A percentile compares a stretch with the other conserved stretches of the same genome.
Evolutionary conservation across 2,888 invertebrate species (phyloP).

Genomic region (Epistrophella euchroma): DNA sequence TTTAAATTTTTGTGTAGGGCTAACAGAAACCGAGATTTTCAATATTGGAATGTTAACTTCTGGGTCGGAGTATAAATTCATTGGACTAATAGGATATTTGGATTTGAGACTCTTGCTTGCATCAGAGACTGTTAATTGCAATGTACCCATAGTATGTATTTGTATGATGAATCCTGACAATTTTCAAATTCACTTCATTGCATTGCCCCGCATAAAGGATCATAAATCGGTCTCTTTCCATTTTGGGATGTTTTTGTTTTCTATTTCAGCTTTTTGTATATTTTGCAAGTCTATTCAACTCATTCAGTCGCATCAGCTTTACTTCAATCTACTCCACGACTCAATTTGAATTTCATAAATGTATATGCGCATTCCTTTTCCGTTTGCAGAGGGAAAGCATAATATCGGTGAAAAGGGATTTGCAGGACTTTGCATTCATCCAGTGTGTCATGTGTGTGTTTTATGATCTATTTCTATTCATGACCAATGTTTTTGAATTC

Average conservation of each 20-base stretch:
- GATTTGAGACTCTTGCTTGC: not conserved
- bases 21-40: no score
- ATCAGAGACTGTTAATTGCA: not conserved
- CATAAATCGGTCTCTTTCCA: constrained; percentile 52
- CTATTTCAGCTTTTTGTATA: not conserved
- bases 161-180: not conserved
- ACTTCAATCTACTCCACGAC: constrained; percentile 8
- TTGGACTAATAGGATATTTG: no score
- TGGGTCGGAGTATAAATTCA: no score
- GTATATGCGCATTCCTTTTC: constrained; percentile 30
- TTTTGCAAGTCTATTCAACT: constrained; percentile 8
- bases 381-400: not conserved
- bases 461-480: constrained; percentile 69
- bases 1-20: no score
- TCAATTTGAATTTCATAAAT: constrained; percentile 46
- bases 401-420: constrained; percentile 21
- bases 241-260: constrained; percentile 28
- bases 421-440: constrained; percentile 47
- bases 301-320: constrained; percentile 17
- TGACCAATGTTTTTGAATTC: constrained; percentile 48
- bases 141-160: not conserved
- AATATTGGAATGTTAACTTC: no score
- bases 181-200: constrained; percentile 54
- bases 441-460: constrained; percentile 53
- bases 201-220: constrained; percentile 27